Evolutionary conservation across 2,888 invertebrate species (phyloP).

Genomic region (Drosophila bunnanda): DNA sequence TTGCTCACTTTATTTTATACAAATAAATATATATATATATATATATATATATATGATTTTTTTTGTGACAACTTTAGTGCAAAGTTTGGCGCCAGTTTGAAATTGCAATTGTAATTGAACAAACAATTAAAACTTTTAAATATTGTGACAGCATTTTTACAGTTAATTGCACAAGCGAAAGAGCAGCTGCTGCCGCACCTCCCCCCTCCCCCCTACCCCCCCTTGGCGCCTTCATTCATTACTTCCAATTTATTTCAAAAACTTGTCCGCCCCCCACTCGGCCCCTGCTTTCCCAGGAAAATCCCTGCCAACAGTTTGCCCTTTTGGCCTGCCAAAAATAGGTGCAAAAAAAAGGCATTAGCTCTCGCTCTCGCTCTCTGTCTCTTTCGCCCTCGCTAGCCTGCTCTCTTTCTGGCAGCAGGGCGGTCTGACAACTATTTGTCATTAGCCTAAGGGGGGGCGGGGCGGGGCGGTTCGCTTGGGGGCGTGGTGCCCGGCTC

Average conservation of each 20-base stretch:
- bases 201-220: neutral
- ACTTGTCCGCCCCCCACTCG: constrained; percentile 4
- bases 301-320: constrained; percentile 17
- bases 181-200: constrained; percentile 26
- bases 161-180: constrained; percentile 66
- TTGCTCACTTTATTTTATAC: constrained; percentile 13
- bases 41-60: neutral
- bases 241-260: constrained; percentile 58
- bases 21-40: neutral
- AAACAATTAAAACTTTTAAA: constrained; percentile 78
- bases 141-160: constrained; percentile 76
- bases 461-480: too few relatives aligned
- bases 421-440: constrained; percentile 72
- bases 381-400: neutral
- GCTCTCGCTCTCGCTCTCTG: neutral
- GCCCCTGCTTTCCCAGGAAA: constrained; percentile 2
- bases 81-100: constrained; percentile 49
- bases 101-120: constrained; percentile 67
- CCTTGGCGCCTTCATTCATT: constrained; percentile 51
- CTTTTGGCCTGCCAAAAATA: constrained; percentile 33
- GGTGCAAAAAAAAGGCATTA: constrained; percentile 36
- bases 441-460: constrained; percentile 58
- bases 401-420: constrained; percentile 47
- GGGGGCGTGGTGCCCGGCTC: constrained; percentile 21
- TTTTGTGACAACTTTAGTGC: constrained; percentile 32